Conservation (phyloP, 2,797 vertebrate genomes). For the Platyrinchus mystaceus region DNA sequence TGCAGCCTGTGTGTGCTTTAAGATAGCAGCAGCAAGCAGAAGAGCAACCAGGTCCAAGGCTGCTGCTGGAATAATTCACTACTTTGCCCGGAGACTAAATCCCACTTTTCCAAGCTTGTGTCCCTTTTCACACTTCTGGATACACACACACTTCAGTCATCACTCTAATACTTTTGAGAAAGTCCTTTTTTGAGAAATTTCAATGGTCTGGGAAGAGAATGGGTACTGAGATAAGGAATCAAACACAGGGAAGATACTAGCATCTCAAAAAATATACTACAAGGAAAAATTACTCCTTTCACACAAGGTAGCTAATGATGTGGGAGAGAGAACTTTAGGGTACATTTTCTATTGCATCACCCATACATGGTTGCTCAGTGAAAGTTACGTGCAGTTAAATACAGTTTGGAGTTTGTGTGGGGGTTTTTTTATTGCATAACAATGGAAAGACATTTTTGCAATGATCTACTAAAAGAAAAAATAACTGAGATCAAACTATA, state of each 20-base stretch:
- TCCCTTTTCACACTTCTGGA: neutral
- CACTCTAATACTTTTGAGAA: neutral
- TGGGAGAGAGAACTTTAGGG: neutral
- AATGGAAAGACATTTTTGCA: neutral
- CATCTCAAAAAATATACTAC: neutral
- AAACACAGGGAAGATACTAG: neutral
- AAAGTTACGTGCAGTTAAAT: neutral
- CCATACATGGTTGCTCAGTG: neutral
- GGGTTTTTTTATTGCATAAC: neutral
- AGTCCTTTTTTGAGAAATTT: neutral
- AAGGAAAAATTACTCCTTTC: neutral
- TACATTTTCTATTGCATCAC: neutral
- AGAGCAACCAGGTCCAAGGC: neutral
- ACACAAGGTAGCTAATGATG: neutral
- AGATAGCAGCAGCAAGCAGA: neutral
- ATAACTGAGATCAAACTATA: neutral
- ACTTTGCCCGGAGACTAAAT: neutral
- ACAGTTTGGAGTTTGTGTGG: neutral
- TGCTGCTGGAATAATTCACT: neutral
- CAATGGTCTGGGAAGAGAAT: neutral
- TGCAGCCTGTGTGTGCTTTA: neutral
- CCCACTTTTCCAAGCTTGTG: neutral
- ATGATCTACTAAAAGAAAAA: neutral
- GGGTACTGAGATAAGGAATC: neutral
- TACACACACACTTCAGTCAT: neutral